phyloP scores from a whole-genome alignment of 2,113 vertebrate genomes.

The Lampris incognitus region DNA sequence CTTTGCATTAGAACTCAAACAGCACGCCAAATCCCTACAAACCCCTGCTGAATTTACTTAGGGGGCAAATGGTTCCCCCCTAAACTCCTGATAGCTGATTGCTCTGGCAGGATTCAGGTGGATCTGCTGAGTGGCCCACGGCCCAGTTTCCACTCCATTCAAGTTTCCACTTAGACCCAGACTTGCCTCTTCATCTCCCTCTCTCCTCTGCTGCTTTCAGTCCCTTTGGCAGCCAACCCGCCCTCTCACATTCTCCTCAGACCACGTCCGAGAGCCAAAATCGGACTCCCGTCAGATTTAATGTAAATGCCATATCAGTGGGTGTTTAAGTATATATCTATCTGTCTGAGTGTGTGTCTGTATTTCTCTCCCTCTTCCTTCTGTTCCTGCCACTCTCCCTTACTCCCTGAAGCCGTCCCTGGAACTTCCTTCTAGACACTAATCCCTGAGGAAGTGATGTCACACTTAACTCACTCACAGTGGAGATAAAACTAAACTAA shows the following conservation, averaged over 20 bases:
- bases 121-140: slow-evolving; percentile 73
- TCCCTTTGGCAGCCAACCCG: slow-evolving; percentile 24
- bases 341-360: slow-evolving; percentile 27
- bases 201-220: slow-evolving; percentile 36
- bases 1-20: slow-evolving; percentile 62
- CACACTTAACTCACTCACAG: slow-evolving; percentile 3
- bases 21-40: slow-evolving; percentile 70
- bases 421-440: slow-evolving; percentile 18
- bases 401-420: slow-evolving; percentile 5
- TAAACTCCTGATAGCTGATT: slow-evolving; percentile 74
- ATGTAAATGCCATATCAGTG: slow-evolving; percentile 50
- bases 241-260: slow-evolving; percentile 54
- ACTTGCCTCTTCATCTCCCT: slow-evolving; percentile 64
- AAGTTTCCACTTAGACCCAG: slow-evolving; percentile 73
- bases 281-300: slow-evolving; percentile 49
- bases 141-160: slow-evolving; percentile 80
- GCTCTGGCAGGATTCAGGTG: slow-evolving; percentile 76
- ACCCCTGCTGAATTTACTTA: slow-evolving; percentile 66
- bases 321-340: slow-evolving; percentile 44
- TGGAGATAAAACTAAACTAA: slow-evolving; percentile 38
- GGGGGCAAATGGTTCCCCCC: slow-evolving; percentile 62
- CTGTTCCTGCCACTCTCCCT: slow-evolving; percentile 25
- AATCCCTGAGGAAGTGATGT: slow-evolving; percentile 33
- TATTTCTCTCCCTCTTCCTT: background rate
- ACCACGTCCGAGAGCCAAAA: slow-evolving; percentile 38